Evolutionary conservation across 2,113 vertebrate species (phyloP), one percentile per base, ranked within the genome.

Genomic region (Poicephalus gulielmi): DNA sequence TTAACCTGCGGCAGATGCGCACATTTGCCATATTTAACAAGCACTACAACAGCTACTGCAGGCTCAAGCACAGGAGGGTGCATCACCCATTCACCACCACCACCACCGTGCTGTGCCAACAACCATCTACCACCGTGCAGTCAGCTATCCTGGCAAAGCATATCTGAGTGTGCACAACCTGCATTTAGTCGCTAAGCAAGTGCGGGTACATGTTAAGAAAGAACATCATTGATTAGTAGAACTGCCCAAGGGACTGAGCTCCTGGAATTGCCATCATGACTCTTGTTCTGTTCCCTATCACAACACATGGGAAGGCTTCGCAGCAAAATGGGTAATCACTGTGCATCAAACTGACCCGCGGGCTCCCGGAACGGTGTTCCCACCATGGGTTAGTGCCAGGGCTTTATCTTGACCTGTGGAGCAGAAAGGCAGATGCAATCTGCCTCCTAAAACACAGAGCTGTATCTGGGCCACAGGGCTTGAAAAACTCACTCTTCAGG

Each of bases 401-500:
- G 47, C 70, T 91, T 91, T 91, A 73, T 90, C 76, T 57, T 57
- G 90, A 93, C 85, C 88, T 53, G 39, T 35, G 63, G 77, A 96
- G 92, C 87, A 90, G 90, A 95, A 90, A 92, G 92, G 85, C 76
- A 92, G 90, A 92, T 92, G 86, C 62, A 68, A 90, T 89, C 88
- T 96, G 91, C 95, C 80, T 93, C 88, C 77, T 68, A 66, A 93
- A 95, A 82, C 35, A 57, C 7, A 10, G 86, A 76, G 93, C 73
- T 0, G 0, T 79, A 73, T 84, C 66, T 92, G 86, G 80, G 83
- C 70, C 88, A 91, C 73, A 59, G 60, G 83, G 74, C 88, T 85
- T 89, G 88, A 81, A 88, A 92, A 96, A 95, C 92, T 95, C 90
- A 91, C 83, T 93, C 92, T 94, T 96, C 88, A 89, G 77, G 88